Base-by-base conservation (phyloP, 2,797 vertebrate species). In the Fratercula arctica region DNA sequence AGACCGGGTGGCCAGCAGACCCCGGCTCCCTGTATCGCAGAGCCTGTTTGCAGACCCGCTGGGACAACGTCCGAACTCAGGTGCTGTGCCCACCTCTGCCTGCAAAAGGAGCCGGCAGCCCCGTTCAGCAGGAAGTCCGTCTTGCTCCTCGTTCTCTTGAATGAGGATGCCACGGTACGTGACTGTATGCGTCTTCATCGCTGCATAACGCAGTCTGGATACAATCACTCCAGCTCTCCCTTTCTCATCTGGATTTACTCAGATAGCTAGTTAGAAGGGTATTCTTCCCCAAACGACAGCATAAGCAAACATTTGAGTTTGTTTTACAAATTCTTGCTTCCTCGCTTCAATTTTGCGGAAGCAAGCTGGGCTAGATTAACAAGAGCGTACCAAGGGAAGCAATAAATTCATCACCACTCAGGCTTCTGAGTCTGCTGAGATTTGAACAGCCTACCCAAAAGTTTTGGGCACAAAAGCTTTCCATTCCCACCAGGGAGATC, bases 151-250 rank as follows among this genome's bases (percentile, higher is more conserved):
- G 33, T 3, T 41, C 57, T 86, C 73, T 48, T 2, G 8, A 70
- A n/a, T 3, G n/a, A 74, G 9, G 25, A 18, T 12, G 31, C 48
- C 0, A 2, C 1, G 21, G 13, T 20, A 33, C 0, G 0, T 31
- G 75, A 73, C 56, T 46, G 0, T 0, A 28, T 4, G 41, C 0
- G 0, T 35, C 74, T 85, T 54, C 77, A 63, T 12, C 1, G 1
- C 51, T 16, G 56, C 4, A 13, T 37, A n/a, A 13, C 0, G 20
- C 48, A 7, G 29, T 1, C 70, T 43, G 37, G 69, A 68, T 8
- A 56, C 51, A 78, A 16, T 41, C 48, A 63, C 35, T 24, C 24
- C 69, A 73, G 26, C 48, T 75, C 61, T 43, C 48, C 21, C 64
- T 31, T 37, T 46, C 75, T 88, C 85, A 56, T 15, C 59, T 56